Evolutionary conservation across 2,113 vertebrate species (phyloP).

Genomic region (Tretioscincus oriximinensis): DNA sequence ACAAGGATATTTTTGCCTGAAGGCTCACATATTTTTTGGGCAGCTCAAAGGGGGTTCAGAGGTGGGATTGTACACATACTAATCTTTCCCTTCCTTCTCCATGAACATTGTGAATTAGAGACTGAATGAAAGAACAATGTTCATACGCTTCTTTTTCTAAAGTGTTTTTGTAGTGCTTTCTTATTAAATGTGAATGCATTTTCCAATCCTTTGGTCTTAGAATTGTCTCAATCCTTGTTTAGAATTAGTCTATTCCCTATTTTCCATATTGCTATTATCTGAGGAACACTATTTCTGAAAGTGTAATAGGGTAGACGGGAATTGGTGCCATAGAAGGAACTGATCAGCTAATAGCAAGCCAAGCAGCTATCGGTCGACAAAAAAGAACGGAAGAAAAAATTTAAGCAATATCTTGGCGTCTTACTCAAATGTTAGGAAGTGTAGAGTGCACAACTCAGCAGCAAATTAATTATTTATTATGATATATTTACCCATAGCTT

Average conservation of each 20-base stretch:
- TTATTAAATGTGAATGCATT: too few relatives aligned
- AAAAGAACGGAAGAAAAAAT: background rate
- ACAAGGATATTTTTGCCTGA: too few relatives aligned
- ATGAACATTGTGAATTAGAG: too few relatives aligned
- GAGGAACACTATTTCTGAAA: background rate
- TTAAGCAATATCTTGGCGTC: background rate
- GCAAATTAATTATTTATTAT: constrained; percentile 12
- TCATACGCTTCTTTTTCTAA: too few relatives aligned
- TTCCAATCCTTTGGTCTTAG: background rate
- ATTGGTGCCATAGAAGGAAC: background rate
- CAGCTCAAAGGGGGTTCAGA: too few relatives aligned
- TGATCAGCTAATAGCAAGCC: background rate
- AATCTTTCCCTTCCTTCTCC: too few relatives aligned
- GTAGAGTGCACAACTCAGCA: constrained; percentile 3
- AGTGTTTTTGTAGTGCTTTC: too few relatives aligned
- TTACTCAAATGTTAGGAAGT: background rate
- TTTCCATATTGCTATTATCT: background rate
- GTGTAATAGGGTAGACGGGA: background rate
- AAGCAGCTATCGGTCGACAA: background rate
- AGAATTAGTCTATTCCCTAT: background rate
- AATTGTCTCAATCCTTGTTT: background rate
- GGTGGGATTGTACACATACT: too few relatives aligned
- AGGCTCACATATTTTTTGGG: too few relatives aligned
- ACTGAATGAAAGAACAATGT: too few relatives aligned
- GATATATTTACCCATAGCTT: constrained; percentile 18